These are phyloP conservation scores for Trissolcus brochymenae DNA, from an alignment of 2,888 invertebrate species.

Conservation along the genomic window DNA sequence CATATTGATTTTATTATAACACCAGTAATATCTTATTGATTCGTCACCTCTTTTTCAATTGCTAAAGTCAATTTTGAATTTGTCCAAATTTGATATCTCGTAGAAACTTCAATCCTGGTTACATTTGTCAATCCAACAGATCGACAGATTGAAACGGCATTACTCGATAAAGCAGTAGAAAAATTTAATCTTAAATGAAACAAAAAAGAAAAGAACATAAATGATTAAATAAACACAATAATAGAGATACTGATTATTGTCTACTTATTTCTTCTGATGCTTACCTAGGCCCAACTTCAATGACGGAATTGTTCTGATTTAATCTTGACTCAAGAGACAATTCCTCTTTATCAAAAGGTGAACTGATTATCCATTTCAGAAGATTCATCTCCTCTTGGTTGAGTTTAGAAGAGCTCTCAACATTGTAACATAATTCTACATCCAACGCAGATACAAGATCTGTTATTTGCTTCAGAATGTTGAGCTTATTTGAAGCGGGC, in stretches of 20 bases:
- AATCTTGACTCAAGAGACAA: slow-evolving; percentile 79
- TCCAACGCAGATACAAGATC: slow-evolving; percentile 77
- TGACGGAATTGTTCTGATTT: slow-evolving; percentile 74
- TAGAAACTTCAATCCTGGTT: slow-evolving; percentile 88
- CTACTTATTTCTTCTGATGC: no score
- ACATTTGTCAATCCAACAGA: slow-evolving; percentile 88
- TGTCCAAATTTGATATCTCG: slow-evolving; percentile 77
- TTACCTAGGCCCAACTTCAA: slow-evolving; percentile 82
- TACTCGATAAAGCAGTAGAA: slow-evolving; percentile 96
- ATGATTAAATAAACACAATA: not conserved
- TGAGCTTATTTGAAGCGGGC: slow-evolving; percentile 64
- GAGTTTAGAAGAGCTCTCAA: slow-evolving; percentile 79
- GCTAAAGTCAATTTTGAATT: slow-evolving; percentile 72
- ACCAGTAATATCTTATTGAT: not conserved
- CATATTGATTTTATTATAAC: not conserved
- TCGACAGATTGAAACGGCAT: slow-evolving; percentile 95
- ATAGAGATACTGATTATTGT: no score
- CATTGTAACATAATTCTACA: slow-evolving; percentile 89
- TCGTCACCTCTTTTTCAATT: slow-evolving; percentile 65
- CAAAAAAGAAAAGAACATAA: not conserved
- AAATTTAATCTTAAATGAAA: slow-evolving; percentile 86
- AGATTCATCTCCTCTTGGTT: slow-evolving; percentile 81
- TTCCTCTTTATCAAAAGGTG: slow-evolving; percentile 81
- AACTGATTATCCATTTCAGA: slow-evolving; percentile 87
- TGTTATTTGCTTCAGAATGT: slow-evolving; percentile 60